These are phyloP conservation scores for Agonopterix alstromeriana DNA, from an alignment of 2,888 invertebrate species.

Conservation along the genomic window DNA sequence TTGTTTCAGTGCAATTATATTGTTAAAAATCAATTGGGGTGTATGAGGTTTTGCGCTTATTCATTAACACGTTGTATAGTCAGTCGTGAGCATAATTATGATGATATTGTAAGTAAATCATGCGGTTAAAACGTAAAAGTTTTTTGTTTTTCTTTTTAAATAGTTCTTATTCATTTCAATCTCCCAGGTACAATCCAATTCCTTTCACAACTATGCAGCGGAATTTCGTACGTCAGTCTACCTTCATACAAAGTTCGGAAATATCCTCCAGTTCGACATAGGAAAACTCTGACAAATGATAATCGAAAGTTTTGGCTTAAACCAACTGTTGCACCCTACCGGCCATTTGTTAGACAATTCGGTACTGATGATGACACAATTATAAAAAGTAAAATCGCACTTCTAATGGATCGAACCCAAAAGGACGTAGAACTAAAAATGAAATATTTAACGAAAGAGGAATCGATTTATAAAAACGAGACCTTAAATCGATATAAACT, in stretches of 20 bases:
- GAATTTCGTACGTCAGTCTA: not conserved
- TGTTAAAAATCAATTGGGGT: too few relatives aligned
- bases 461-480: too few relatives aligned
- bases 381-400: constrained; percentile 46
- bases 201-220: not conserved
- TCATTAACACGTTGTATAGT: too few relatives aligned
- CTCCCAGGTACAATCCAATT: not conserved
- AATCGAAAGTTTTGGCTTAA: not conserved
- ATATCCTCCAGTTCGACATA: too few relatives aligned
- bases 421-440: constrained; percentile 45
- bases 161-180: not conserved
- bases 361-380: constrained; percentile 35
- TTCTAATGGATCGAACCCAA: constrained; percentile 47
- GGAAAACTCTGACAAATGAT: not conserved
- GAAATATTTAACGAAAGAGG: constrained; percentile 19
- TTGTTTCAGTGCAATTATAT: too few relatives aligned
- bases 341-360: not conserved
- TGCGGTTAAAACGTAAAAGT: too few relatives aligned
- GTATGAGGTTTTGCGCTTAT: too few relatives aligned
- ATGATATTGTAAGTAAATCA: too few relatives aligned
- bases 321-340: too few relatives aligned
- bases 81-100: too few relatives aligned
- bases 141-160: too few relatives aligned
- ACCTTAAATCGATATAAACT: constrained; percentile 28
- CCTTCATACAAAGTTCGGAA: too few relatives aligned